Evolutionary conservation across 2,888 invertebrate species (phyloP).

Genomic region (Drosophila histrio): DNA sequence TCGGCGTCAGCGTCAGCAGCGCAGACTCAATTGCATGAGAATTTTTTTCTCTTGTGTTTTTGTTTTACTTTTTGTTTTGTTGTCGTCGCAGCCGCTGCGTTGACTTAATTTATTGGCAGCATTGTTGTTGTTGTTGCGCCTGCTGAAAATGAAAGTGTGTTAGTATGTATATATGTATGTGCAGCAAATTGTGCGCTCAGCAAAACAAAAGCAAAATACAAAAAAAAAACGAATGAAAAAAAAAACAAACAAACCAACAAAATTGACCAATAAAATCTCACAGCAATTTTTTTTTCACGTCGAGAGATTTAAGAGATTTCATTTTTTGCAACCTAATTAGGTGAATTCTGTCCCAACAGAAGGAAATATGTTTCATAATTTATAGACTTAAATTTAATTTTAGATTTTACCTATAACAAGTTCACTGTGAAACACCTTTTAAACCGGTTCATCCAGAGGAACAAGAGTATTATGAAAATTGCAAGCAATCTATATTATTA

Average conservation of each 20-base stretch:
- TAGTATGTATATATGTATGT: constrained; percentile 33
- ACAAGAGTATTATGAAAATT: neutral
- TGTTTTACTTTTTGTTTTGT: constrained; percentile 62
- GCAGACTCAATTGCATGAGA: constrained; percentile 73
- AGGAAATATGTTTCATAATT: constrained; percentile 16
- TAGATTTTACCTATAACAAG: no score
- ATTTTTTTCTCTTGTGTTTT: constrained; percentile 57
- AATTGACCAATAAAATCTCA: constrained; percentile 67
- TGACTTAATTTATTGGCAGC: constrained; percentile 71
- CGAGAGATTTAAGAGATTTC: constrained; percentile 38
- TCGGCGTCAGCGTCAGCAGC: constrained; percentile 40
- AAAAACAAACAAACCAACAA: constrained; percentile 41
- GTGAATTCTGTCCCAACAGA: constrained; percentile 19
- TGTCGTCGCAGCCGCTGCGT: constrained; percentile 46
- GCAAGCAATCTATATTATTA: neutral
- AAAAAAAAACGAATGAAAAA: constrained; percentile 22
- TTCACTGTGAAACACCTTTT: neutral
- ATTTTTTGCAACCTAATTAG: constrained; percentile 41
- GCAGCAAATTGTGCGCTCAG: constrained; percentile 46
- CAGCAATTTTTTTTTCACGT: constrained; percentile 41
- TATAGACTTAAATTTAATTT: no score
- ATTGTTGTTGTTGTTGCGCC: constrained; percentile 63
- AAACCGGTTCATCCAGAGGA: neutral
- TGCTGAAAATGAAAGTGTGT: constrained; percentile 73
- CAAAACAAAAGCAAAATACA: constrained; percentile 39